Conservation (phyloP, 2,797 vertebrate species). For the Streptopelia turtur region DNA sequence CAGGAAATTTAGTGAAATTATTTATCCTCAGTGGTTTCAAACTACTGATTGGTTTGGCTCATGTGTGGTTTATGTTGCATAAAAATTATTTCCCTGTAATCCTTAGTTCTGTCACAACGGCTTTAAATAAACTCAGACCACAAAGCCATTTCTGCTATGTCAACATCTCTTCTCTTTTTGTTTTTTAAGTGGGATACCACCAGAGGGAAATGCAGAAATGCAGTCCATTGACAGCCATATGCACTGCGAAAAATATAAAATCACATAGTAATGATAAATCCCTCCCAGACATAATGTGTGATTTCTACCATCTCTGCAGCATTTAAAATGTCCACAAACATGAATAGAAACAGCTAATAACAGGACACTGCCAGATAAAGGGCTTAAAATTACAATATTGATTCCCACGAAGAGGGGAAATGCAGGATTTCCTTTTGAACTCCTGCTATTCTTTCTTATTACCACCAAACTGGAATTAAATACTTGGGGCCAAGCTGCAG, state of each 20-base stretch:
- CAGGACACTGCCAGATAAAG: background rate
- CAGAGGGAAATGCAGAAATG: background rate
- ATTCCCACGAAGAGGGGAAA: background rate
- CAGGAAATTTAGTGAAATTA: slow-evolving; percentile 34
- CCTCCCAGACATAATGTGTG: background rate
- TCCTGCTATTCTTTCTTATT: background rate
- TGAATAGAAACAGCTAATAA: slow-evolving; percentile 21
- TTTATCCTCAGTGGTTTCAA: slow-evolving; percentile 1
- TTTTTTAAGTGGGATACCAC: background rate
- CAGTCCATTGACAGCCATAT: slow-evolving; percentile 1
- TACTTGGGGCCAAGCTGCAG: background rate
- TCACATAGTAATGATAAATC: background rate
- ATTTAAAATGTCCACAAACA: slow-evolving; percentile 1
- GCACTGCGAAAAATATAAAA: background rate
- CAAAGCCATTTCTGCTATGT: slow-evolving; percentile 24
- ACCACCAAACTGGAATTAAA: slow-evolving; percentile 19
- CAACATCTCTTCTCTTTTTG: background rate
- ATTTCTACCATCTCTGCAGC: background rate
- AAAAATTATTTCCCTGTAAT: slow-evolving; percentile 3
- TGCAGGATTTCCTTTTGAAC: slow-evolving; percentile 20
- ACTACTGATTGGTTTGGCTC: slow-evolving; percentile 30
- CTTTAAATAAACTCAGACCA: slow-evolving; percentile 15
- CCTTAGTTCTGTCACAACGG: slow-evolving; percentile 27
- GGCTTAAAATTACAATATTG: background rate
- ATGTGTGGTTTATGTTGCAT: slow-evolving; percentile 6